A percentile compares a stretch with the other conserved stretches of the same genome.
phyloP scores from a whole-genome alignment of 2,888 invertebrate genomes.

The Harpalus rufipes region DNA sequence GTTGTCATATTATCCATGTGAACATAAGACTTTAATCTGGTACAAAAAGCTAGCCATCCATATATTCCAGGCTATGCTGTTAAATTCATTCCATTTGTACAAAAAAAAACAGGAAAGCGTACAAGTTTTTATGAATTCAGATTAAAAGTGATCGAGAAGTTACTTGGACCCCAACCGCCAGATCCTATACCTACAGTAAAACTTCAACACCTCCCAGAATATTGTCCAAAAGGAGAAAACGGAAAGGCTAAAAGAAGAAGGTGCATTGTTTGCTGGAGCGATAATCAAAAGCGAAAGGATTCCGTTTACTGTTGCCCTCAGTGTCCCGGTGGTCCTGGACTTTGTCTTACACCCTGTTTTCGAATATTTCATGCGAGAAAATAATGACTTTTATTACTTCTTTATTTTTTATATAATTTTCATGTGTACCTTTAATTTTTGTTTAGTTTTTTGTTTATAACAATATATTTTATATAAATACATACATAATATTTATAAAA shows the following conservation, averaged over 20 bases:
- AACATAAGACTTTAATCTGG: constrained; percentile 70
- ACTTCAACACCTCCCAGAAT: constrained; percentile 65
- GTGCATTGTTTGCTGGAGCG: constrained; percentile 20
- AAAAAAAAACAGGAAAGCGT: constrained; percentile 25
- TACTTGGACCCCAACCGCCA: constrained; percentile 67
- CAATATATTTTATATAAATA: no score
- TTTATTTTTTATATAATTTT: no score
- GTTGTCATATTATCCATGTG: constrained; percentile 70
- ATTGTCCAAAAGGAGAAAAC: constrained; percentile 67
- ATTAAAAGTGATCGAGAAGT: constrained; percentile 64
- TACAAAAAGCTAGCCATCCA: constrained; percentile 70
- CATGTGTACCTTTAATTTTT: no score
- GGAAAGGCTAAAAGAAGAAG: constrained; percentile 62
- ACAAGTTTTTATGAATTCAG: constrained; percentile 68
- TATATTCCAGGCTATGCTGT: constrained; percentile 66
- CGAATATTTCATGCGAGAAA: constrained; percentile 12
- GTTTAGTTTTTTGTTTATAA: no score
- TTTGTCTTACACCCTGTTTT: constrained; percentile 30
- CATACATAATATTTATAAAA: no score
- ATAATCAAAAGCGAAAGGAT: constrained; percentile 2
- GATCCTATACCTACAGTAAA: constrained; percentile 60
- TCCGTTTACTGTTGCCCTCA: constrained; percentile 64
- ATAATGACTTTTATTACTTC: no score
- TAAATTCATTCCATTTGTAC: constrained; percentile 46
- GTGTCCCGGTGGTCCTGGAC: constrained; percentile 57